These are phyloP conservation scores for Pristionchus mayeri DNA, from an alignment of 2,888 invertebrate species.

Conservation along the genomic window DNA sequence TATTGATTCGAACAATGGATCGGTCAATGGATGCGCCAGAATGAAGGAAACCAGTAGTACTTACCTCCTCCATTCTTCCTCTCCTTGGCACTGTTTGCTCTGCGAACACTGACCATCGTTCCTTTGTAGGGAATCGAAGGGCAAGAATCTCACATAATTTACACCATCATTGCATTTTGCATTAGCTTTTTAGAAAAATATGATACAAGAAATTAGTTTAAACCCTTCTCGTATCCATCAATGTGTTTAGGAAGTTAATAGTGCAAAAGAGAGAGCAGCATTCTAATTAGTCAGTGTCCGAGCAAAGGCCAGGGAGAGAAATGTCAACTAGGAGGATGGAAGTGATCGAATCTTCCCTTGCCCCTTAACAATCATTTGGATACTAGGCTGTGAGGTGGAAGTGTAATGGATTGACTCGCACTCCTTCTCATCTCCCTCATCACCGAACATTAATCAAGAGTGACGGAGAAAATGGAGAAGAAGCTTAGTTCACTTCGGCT, in stretches of 20 bases:
- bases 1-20: too few relatives aligned
- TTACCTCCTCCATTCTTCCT: background rate
- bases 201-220: too few relatives aligned
- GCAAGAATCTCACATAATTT: background rate
- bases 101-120: background rate
- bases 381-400: background rate
- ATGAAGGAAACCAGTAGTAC: background rate
- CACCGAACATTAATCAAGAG: constrained; percentile 13
- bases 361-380: too few relatives aligned
- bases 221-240: too few relatives aligned
- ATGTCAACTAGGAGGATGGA: too few relatives aligned
- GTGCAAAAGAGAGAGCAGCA: background rate
- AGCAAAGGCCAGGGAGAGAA: background rate
- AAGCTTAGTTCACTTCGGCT: constrained; percentile 13
- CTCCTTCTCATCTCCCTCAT: background rate
- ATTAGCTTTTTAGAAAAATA: too few relatives aligned
- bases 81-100: background rate
- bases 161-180: background rate
- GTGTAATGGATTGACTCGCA: background rate
- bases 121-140: background rate
- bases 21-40: background rate
- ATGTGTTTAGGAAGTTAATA: background rate
- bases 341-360: too few relatives aligned
- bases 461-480: background rate
- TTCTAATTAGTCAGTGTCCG: background rate